Evolutionary conservation across 2,113 vertebrate species (phyloP), one percentile per base, ranked within the genome.

Genomic region (Ceuthmochares aereus): DNA sequence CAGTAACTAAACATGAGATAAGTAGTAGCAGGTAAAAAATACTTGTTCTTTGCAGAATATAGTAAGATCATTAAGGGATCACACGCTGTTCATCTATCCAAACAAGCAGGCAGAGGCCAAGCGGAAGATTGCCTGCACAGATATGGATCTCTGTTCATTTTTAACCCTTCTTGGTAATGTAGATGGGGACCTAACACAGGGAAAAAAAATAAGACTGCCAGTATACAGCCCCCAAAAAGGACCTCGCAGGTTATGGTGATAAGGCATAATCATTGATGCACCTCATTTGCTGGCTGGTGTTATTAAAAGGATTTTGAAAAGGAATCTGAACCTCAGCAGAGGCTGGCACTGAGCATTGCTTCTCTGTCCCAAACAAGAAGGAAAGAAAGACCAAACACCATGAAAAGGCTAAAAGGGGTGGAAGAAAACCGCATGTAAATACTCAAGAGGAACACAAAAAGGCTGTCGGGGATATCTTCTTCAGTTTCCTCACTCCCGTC

Each of bases 1-100:
- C 73, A 45, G 62, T 79, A 93, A 91, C 62, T 78, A 96, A 97
- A 95, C 25, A 95, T 12, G 6, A 84, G 62, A 36, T 62, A 70
- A 90, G 72, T 25, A 56, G 29, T 45, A 0, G 0, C 47, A 29
- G 75, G 16, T 66, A 78, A 93, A 93, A 91, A 69, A 58, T 21
- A 68, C 15, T 78, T 42, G 4, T 10, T 77, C 10, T 92, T 87
- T 80, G 47, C 12, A 79, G 68, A 73, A 59, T 64, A 22, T 40
- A 58, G 12, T 40, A 37, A 36, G 60, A 78, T 69, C 36, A 58
- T 70, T 34, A 74, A n/a, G 17, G 40, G 25, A 56, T 70, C 34
- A 29, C 14, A 66, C 12, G 13, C 34, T 37, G 52, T 37, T 92
- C 45, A 9, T 84, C 79, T 78, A 75, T 64, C 27, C 43, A 84